These are phyloP conservation scores for Egretta garzetta DNA, from an alignment of 2,113 vertebrate species.

Conservation along the genomic window DNA sequence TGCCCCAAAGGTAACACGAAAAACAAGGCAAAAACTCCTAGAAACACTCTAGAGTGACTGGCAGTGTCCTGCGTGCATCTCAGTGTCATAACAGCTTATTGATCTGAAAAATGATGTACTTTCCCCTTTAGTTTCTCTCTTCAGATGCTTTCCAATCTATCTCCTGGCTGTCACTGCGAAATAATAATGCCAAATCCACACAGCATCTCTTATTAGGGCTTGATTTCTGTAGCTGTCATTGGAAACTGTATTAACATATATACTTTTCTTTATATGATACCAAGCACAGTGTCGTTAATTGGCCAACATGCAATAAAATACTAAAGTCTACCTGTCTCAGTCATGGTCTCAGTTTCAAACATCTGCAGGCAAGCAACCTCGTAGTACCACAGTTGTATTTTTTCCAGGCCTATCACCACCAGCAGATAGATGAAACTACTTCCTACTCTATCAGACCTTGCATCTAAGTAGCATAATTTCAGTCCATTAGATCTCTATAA, in stretches of 20 bases:
- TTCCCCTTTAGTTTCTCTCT: background rate
- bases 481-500: background rate
- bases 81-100: background rate
- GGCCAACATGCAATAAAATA: background rate
- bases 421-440: background rate
- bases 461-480: background rate
- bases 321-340: background rate
- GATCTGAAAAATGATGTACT: background rate
- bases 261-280: background rate
- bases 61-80: background rate
- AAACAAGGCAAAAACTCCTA: background rate
- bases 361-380: background rate
- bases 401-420: background rate
- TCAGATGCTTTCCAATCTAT: background rate
- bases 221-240: background rate
- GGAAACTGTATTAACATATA: background rate
- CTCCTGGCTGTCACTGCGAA: background rate
- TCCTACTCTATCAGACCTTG: background rate
- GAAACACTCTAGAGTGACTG: background rate
- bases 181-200: background rate
- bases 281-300: background rate
- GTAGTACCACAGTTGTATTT: background rate
- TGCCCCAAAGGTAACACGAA: background rate
- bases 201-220: background rate
- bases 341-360: background rate